phyloP scores from a whole-genome alignment of 2,797 vertebrate genomes.

The Urocyon cinereoargenteus region DNA sequence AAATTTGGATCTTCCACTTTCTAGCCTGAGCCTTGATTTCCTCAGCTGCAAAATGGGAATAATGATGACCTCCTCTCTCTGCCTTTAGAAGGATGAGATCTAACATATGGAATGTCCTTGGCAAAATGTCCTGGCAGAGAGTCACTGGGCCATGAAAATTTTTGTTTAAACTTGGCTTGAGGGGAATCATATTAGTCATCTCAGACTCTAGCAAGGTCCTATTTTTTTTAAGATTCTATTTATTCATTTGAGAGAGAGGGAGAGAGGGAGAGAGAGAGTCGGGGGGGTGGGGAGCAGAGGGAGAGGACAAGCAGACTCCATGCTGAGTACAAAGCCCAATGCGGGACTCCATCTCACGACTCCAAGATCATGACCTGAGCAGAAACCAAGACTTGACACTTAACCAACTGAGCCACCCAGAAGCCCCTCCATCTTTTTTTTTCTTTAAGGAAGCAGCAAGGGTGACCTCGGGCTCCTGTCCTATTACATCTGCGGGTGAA shows the following conservation, averaged over 20 bases:
- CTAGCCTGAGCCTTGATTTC: not conserved
- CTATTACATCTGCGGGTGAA: not conserved
- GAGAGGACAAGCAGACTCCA: not conserved
- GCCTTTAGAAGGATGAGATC: not conserved
- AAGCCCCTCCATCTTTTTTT: not conserved
- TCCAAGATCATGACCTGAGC: not conserved
- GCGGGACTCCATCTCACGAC: not conserved
- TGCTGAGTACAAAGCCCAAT: not conserved
- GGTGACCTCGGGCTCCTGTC: not conserved
- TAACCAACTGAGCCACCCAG: not conserved
- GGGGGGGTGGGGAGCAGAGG: accelerated
- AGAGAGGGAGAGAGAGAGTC: not conserved
- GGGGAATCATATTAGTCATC: not conserved
- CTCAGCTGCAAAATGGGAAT: not conserved
- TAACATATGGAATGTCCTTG: not conserved
- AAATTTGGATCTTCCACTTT: not conserved
- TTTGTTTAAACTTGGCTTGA: not conserved
- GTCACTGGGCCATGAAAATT: not conserved
- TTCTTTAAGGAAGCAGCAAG: not conserved
- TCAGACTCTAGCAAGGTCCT: not conserved
- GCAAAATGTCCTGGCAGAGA: not conserved
- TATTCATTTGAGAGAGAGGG: not conserved
- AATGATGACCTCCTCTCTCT: not conserved
- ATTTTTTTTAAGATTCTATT: not conserved
- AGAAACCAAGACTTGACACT: not conserved